Evolutionary conservation across 2,888 invertebrate species (phyloP), one percentile per base, ranked within the genome.

Genomic region (Pollenia griseotomentosa): DNA sequence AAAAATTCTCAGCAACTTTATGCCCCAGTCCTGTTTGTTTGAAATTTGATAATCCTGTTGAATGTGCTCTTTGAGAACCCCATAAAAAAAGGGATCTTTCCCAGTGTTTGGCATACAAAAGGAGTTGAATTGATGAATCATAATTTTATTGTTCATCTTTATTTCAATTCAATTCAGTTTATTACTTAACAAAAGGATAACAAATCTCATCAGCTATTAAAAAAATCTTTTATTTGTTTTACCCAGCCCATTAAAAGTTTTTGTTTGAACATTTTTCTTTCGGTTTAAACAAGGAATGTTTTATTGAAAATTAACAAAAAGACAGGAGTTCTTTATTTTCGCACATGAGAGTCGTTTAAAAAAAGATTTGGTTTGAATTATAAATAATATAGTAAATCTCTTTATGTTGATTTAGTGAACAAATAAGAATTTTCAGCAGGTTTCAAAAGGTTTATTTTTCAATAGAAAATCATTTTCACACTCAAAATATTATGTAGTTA

Each of bases 71-170:
- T 9, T 6, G 16, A n/a, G 40, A 40, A n/a, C 11, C 14, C 1
- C 4, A 51, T 48, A 40, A 23, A 23, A 19, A 75, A 75, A 65
- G 19, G n/a, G 7, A 65, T 40, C 19, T 46, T 44, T 44, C 12
- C 42, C 55, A 53, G 63, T 61, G 33, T 61, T 44, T 33, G 33
- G 9, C 23, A 44, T 5, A 77, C 51, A 66, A 40, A 48, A 66
- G 40, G n/a, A 66, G 59, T 73, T 33, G 83, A 55, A 73, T 78
- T 84, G 78, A 78, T 84, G 63, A 61, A 74, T 68, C 79, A 74
- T 71, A 79, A 74, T 70, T 70, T 61, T 63, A 79, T 79, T 79
- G 70, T 79, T 79, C 42, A 6, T 33, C 33, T 33, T 33, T 33
- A 33, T 33, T 33, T 42, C 51, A 40, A 4, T 23, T 40, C 33